Base-by-base conservation (phyloP, 1,140 invertebrate species). In the Pseudomyrmex sp. region DNA sequence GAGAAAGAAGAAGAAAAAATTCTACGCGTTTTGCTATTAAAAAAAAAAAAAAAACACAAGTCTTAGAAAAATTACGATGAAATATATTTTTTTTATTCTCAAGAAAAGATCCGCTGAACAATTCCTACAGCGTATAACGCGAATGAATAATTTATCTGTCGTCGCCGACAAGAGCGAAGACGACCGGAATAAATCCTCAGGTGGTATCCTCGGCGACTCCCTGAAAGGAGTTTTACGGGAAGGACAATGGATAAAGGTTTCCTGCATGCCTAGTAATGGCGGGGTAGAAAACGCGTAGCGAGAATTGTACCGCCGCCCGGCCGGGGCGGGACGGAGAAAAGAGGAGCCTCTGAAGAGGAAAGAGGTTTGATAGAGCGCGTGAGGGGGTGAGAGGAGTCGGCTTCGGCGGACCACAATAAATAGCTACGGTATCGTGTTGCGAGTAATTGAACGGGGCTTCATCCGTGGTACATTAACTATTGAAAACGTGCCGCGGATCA, bases 371-470 rank as follows among this genome's bases (percentile, higher is more conserved):
- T 58, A 79, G 75, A 82, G 62, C 58, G 86, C 48, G 26, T 35
- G 73, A 20, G 46, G 8, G 35, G 82, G 10, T 59, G 72, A 65
- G 85, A 83, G 26, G 46, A 58, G 58, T 46, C 58, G 91, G 76
- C 89, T 87, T 92, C 85, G 88, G 90, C 90, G 91, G 88, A 93
- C 91, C 91, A 91, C 91, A 92, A 92, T 92, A 92, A 93, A 92
- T 92, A 92, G 89, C 91, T 87, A 88, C 85, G 91, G 86, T 93
- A 93, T 93, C 91, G 90, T 91, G 91, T 93, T 92, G 91, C 91
- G 91, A 92, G 91, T 92, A 93, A 92, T 93, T 91, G 91, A 92
- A 92, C 92, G 91, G 88, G 63, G 86, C 87, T 91, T 91, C 90
- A 91, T 92, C 87, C 88, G 85, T 89, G 87, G 84, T 87, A 86